These are phyloP conservation scores for Cydia fagiglandana DNA, from an alignment of 1,140 invertebrate genomes.

Conservation along the genomic window DNA sequence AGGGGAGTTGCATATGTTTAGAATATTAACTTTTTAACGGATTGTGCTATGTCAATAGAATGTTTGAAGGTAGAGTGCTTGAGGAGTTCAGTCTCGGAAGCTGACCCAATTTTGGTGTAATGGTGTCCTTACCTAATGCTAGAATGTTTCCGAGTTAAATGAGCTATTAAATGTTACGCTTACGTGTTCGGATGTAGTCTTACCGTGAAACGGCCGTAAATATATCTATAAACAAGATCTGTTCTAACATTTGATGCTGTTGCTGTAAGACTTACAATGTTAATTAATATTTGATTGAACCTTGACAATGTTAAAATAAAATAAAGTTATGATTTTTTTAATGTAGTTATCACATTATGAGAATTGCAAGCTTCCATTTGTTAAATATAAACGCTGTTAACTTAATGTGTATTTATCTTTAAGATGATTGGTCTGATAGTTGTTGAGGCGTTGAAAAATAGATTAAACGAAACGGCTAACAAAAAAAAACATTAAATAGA, in stretches of 20 bases:
- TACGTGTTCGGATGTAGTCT: not conserved
- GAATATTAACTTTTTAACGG: constrained; percentile 20
- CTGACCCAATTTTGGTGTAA: not conserved
- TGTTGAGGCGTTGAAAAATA: constrained; percentile 10
- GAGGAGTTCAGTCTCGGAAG: constrained; percentile 5
- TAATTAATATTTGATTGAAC: not conserved
- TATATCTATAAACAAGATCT: not conserved
- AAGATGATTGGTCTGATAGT: constrained; percentile 23
- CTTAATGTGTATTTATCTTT: constrained; percentile 58
- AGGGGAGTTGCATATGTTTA: constrained; percentile 36
- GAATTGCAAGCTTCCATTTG: constrained; percentile 55
- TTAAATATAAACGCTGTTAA: constrained; percentile 54
- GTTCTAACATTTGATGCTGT: not conserved
- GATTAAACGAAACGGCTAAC: not conserved
- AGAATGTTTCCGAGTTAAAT: constrained; percentile 1
- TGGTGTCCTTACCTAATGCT: not conserved
- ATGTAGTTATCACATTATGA: constrained; percentile 58
- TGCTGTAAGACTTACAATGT: constrained; percentile 2
- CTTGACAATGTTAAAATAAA: not conserved
- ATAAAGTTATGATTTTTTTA: constrained; percentile 55
- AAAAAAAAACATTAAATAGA: not conserved
- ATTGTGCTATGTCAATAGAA: constrained; percentile 4
- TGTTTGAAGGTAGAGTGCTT: constrained; percentile 2
- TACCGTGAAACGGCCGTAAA: not conserved
- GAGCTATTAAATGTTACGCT: constrained; percentile 13